These are phyloP conservation scores for Passer montanus DNA, from an alignment of 2,113 vertebrate genomes.

Conservation along the genomic window DNA sequence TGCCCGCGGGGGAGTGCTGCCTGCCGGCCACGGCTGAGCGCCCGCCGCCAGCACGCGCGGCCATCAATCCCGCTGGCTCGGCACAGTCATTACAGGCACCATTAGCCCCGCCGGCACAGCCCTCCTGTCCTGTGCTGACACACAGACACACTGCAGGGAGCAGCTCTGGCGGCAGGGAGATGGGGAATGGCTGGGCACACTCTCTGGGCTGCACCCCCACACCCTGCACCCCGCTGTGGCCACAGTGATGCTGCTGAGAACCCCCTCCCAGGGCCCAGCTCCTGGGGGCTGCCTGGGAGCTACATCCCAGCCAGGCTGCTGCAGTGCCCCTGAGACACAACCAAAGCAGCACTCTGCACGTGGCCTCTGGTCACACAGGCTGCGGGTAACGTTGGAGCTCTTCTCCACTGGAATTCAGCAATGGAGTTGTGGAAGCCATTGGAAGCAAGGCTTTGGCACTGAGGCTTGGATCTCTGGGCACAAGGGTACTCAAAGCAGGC, in stretches of 20 bases:
- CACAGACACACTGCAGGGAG: accelerated
- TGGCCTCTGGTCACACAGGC: neutral
- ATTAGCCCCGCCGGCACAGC: neutral
- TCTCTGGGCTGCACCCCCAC: accelerated
- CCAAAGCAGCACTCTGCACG: neutral
- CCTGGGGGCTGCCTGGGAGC: neutral
- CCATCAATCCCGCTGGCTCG: neutral
- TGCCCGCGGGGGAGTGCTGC: accelerated
- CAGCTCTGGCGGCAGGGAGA: neutral
- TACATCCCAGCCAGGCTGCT: neutral
- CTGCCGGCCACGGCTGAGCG: neutral
- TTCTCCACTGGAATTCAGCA: neutral
- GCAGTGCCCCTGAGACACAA: accelerated
- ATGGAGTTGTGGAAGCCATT: neutral
- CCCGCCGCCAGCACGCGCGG: neutral
- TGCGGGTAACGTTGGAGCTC: neutral
- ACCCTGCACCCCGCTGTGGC: accelerated
- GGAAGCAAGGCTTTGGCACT: neutral
- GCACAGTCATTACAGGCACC: neutral
- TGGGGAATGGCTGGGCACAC: neutral
- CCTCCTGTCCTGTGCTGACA: accelerated
- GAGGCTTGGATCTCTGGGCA: neutral
- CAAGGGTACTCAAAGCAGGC: neutral
- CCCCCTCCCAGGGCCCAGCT: neutral
- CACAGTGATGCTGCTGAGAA: accelerated